A percentile compares a stretch with the other conserved stretches of the same genome.
phyloP scores from a whole-genome alignment of 2,888 invertebrate species.

The Entomobrya proxima region DNA sequence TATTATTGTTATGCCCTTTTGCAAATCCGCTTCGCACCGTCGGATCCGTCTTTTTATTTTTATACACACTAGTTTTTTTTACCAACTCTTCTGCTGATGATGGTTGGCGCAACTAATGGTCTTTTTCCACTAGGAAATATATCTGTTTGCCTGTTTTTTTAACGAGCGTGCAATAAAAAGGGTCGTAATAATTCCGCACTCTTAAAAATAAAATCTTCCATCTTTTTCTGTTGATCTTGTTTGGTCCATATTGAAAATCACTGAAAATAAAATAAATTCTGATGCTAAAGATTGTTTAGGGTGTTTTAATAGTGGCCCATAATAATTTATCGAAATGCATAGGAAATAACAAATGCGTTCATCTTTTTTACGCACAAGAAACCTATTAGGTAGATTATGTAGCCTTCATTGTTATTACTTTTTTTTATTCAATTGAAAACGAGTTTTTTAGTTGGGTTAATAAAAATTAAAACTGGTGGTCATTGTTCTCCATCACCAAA shows the following conservation, averaged over 20 bases:
- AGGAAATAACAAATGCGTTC: too few relatives aligned
- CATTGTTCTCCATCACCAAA: background rate
- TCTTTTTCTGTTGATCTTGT: too few relatives aligned
- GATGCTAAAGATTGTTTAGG: too few relatives aligned
- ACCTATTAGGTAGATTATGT: too few relatives aligned
- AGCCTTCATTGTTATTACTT: too few relatives aligned
- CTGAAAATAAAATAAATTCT: too few relatives aligned
- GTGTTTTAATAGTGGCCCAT: too few relatives aligned
- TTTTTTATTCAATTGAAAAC: background rate
- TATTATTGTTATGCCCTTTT: background rate
- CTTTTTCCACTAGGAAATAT: slow-evolving; percentile 19
- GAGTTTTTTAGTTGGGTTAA: background rate
- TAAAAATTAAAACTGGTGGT: background rate
- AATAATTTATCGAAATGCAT: too few relatives aligned
- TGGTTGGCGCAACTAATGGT: slow-evolving; percentile 38
- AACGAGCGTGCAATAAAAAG: slow-evolving; percentile 8
- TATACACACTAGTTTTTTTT: background rate
- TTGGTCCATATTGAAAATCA: too few relatives aligned
- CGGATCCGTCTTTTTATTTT: background rate
- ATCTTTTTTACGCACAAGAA: too few relatives aligned
- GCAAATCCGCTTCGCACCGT: background rate
- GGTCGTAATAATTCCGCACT: background rate
- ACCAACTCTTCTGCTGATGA: background rate
- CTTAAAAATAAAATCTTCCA: background rate
- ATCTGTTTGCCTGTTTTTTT: background rate